These are phyloP conservation scores for Drosophila kanekoi DNA, from an alignment of 2,888 invertebrate species.

Conservation along the genomic window DNA sequence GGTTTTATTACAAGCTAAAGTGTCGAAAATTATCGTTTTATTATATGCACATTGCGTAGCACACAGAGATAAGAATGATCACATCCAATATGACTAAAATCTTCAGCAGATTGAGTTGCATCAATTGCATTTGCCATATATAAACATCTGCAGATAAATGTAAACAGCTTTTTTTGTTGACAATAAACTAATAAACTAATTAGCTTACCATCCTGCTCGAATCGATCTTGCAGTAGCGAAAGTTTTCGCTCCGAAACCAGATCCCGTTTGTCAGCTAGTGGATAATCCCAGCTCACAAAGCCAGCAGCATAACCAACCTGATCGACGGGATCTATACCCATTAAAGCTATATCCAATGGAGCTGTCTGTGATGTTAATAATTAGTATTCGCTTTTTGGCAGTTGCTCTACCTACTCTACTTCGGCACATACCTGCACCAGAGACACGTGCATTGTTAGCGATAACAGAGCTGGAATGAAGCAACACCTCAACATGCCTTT, in stretches of 20 bases:
- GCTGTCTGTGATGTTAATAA: conserved; percentile 17
- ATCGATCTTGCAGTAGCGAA: conserved; percentile 14
- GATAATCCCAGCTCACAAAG: background rate
- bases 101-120: conserved; percentile 66
- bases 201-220: conserved; percentile 30
- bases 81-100: conserved; percentile 53
- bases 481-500: conserved; percentile 31
- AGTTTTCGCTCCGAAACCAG: conserved; percentile 5
- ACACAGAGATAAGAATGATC: conserved; percentile 40
- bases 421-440: conserved; percentile 31
- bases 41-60: background rate
- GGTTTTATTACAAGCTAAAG: background rate
- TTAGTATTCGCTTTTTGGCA: background rate
- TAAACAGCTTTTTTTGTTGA: background rate
- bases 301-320: background rate
- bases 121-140: conserved; percentile 39
- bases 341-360: background rate
- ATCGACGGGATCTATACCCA: conserved; percentile 9
- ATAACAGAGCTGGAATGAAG: conserved; percentile 6
- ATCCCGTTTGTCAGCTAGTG: background rate
- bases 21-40: background rate
- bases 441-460: conserved; percentile 4
- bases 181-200: no score
- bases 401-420: no score
- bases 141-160: conserved; percentile 23